Percentiles rank a stretch among this genome's conserved stretches.
Evolutionary conservation across 2,113 vertebrate species (phyloP).

Genomic region (Anhinga anhinga): DNA sequence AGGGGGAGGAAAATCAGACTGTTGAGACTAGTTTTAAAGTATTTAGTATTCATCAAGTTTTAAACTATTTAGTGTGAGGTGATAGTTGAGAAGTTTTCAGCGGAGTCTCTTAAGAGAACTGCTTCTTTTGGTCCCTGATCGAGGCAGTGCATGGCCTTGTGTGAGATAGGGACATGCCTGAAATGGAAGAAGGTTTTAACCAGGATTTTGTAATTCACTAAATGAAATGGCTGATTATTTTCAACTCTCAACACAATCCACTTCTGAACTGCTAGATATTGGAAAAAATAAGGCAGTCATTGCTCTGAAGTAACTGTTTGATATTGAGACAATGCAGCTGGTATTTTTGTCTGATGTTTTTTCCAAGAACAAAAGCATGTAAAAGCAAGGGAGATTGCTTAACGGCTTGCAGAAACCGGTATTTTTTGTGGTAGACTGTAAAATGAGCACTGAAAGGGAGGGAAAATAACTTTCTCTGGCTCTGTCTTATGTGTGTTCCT

Average conservation of each 20-base stretch:
- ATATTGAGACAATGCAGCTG: background rate
- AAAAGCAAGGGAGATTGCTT: background rate
- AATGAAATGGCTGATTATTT: background rate
- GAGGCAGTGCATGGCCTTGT: background rate
- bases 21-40: background rate
- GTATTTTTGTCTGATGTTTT: background rate
- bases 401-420: background rate
- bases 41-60: background rate
- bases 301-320: background rate
- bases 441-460: background rate
- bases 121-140: background rate
- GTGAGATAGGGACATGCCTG: background rate
- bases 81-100: background rate
- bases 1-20: background rate
- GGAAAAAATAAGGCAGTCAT: background rate
- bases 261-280: background rate
- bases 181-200: background rate
- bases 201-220: background rate
- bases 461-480: background rate
- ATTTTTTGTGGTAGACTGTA: background rate
- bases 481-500: background rate
- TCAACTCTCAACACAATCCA: background rate
- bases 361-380: background rate
- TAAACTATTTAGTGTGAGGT: background rate
- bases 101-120: background rate